Evolutionary conservation across 2,113 vertebrate genomes (phyloP), one percentile per base, ranked within the genome.

Genomic region (Uria lomvia): DNA sequence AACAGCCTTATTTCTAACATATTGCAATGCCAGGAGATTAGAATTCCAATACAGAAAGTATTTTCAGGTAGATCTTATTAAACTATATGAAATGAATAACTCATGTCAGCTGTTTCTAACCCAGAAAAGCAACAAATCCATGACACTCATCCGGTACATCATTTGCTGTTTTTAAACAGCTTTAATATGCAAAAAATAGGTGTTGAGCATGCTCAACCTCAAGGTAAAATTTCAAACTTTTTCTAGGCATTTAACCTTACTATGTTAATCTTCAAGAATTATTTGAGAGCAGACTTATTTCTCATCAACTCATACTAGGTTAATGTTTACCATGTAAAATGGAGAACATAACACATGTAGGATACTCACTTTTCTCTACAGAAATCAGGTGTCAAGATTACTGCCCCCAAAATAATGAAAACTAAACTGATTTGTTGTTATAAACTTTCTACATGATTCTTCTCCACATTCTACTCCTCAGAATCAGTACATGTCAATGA

Each of bases 41-140:
- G 65, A 90, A 88, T 82, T 87, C 38, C 65, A 87, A 75, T 59
- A 85, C 9, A 89, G 43, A n/a, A 89, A 89, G 66, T 21, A 75
- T 89, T 94, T 94, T 82, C 88, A 94, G 49, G 74, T 47, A 85
- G 17, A 65, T 60, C 62, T 76, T 90, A 90, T 49, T 87, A 96
- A 90, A 59, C 11, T 27, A 81, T 13, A 75, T 60, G 7, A 91
- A 88, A 78, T 75, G 49, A 89, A 75, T 56, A 94, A 78, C 17
- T 11, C 22, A 71, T 1, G 2, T 72, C 68, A 89, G 56, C 81
- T 90, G 24, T 70, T 94, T 95, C 73, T 72, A 96, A 85, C 11
- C 16, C 49, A 56, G 36, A 78, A 77, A 78, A 75, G 43, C 38
- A 87, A 85, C 12, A 91, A 91, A 91, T 77, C 30, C 8, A 21